phyloP scores from a whole-genome alignment of 2,797 vertebrate genomes.

The Tinamus major region DNA sequence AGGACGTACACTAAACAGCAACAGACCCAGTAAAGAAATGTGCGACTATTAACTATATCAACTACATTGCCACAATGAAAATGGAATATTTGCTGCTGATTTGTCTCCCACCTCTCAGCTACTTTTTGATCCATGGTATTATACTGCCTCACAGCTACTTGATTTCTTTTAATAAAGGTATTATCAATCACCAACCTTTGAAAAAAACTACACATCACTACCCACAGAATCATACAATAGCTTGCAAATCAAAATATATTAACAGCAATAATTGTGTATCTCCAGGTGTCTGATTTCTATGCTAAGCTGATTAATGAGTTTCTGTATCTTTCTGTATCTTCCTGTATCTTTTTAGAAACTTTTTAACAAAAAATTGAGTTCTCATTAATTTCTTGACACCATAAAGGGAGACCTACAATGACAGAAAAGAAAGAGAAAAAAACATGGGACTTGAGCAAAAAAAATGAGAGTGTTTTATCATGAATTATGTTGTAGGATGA shows the following conservation, averaged over 20 bases:
- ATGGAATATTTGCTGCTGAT: slow-evolving; percentile 33
- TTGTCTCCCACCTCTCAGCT: slow-evolving; percentile 51
- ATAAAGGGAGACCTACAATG: neutral
- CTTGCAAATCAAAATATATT: slow-evolving; percentile 47
- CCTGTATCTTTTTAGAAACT: neutral
- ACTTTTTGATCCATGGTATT: slow-evolving; percentile 55
- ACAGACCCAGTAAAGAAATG: slow-evolving; percentile 27
- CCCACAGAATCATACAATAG: neutral
- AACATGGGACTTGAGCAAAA: neutral
- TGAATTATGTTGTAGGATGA: too few species aligned
- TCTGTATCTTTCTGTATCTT: neutral
- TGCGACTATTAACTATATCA: slow-evolving; percentile 65
- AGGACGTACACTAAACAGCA: slow-evolving; percentile 33
- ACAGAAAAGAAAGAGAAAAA: neutral
- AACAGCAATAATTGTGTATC: slow-evolving; percentile 22
- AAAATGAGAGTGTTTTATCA: too few species aligned
- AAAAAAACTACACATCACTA: neutral
- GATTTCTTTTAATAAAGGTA: slow-evolving; percentile 25
- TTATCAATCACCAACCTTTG: slow-evolving; percentile 44
- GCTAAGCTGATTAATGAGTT: neutral
- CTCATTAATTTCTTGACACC: neutral
- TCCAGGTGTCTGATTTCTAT: neutral
- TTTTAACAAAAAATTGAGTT: neutral
- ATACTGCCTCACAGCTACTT: slow-evolving; percentile 23
- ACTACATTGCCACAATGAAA: slow-evolving; percentile 53